These are phyloP conservation scores for Carassius gibelio DNA, from an alignment of 2,113 vertebrate genomes.

Conservation along the genomic window DNA sequence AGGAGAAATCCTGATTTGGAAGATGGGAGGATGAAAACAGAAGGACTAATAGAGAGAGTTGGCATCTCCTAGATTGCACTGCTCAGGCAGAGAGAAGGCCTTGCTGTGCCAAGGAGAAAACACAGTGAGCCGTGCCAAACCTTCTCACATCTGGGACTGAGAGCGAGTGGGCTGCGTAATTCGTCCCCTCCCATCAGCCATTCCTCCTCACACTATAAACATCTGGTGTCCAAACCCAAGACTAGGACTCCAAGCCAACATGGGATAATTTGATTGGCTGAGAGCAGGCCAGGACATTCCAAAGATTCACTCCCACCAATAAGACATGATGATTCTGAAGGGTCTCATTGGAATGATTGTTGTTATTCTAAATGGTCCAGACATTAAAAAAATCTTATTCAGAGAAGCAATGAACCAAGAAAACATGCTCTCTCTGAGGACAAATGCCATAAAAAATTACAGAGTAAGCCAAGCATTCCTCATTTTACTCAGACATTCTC, in stretches of 20 bases:
- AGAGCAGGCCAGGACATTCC: background rate
- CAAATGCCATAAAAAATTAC: constrained; percentile 24
- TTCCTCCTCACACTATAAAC: constrained; percentile 60
- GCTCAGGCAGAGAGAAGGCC: constrained; percentile 29
- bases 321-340: background rate
- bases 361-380: constrained; percentile 11
- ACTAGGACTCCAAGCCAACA: constrained; percentile 43
- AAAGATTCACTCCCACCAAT: constrained; percentile 7
- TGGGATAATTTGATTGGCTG: constrained; percentile 15
- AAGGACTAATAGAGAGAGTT: background rate
- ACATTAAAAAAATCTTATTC: background rate
- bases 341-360: constrained; percentile 8
- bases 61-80: constrained; percentile 29
- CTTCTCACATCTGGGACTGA: constrained; percentile 66
- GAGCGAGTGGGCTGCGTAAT: constrained; percentile 34
- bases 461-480: constrained; percentile 1
- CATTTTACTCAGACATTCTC: constrained; percentile 8
- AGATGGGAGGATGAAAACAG: background rate
- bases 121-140: constrained; percentile 55
- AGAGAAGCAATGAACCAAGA: background rate
- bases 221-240: constrained; percentile 67
- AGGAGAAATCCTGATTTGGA: background rate
- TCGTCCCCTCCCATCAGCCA: constrained; percentile 13
- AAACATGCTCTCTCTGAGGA: constrained; percentile 22
- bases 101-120: constrained; percentile 59